phyloP scores from a whole-genome alignment of 2,113 vertebrate genomes.

The Crotalus helleri region DNA sequence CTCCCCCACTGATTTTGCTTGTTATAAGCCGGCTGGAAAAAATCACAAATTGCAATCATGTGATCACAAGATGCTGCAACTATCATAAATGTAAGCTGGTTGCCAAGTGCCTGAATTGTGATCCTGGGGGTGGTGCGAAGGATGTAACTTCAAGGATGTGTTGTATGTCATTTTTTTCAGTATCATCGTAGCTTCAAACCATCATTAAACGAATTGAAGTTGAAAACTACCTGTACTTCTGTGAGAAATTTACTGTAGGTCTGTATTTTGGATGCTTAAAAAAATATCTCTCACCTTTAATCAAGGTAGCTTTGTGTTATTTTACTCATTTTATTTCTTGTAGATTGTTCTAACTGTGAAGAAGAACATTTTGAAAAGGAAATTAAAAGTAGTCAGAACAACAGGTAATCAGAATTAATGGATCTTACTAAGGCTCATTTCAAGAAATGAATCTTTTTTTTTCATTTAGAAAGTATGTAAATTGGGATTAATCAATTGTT shows the following conservation, averaged over 20 bases:
- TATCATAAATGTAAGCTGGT: background rate
- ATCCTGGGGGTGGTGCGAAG: background rate
- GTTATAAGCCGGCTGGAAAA: background rate
- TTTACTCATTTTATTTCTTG: constrained; percentile 64
- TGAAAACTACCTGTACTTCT: background rate
- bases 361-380: constrained; percentile 59
- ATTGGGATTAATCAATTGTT: background rate
- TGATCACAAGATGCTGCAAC: background rate
- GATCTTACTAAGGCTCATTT: constrained; percentile 1
- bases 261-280: constrained; percentile 51
- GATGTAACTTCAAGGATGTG: background rate
- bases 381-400: constrained; percentile 61
- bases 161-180: background rate
- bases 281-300: constrained; percentile 12
- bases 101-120: background rate
- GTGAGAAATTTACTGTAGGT: background rate
- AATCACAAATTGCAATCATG: background rate
- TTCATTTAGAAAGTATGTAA: background rate
- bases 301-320: constrained; percentile 47
- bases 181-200: background rate
- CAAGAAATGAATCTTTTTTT: constrained; percentile 14
- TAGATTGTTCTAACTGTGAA: constrained; percentile 68
- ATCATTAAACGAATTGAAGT: background rate
- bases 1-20: background rate
- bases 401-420: constrained; percentile 63